phyloP scores from a whole-genome alignment of 2,113 vertebrate genomes.

The Diadophis punctatus region DNA sequence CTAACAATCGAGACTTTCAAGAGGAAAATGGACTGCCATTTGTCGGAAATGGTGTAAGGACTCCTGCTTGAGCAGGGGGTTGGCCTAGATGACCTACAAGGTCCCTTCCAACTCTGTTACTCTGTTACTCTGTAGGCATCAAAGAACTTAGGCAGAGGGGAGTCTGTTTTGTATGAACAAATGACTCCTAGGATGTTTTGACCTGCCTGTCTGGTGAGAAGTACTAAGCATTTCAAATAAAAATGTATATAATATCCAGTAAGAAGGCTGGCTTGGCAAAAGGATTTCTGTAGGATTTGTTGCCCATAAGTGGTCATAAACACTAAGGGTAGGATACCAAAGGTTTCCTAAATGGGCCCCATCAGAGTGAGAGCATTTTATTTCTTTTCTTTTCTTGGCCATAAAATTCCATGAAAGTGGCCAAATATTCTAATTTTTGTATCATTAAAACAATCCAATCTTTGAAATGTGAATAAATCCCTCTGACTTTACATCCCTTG shows the following conservation, averaged over 20 bases:
- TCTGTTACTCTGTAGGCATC: background rate
- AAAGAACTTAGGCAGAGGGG: background rate
- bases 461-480: background rate
- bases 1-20: too few species aligned
- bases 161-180: background rate
- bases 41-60: too few species aligned
- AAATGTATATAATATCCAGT: background rate
- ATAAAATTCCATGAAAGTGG: background rate
- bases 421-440: background rate
- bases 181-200: background rate
- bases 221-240: background rate
- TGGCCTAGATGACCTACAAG: too few species aligned
- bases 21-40: too few species aligned
- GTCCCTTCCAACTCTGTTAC: too few species aligned
- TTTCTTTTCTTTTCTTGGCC: background rate
- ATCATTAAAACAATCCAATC: background rate
- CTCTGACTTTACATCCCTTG: background rate
- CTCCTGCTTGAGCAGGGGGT: too few species aligned
- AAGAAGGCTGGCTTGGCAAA: background rate
- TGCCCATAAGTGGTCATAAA: background rate
- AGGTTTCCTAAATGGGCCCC: background rate
- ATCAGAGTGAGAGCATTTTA: background rate
- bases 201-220: background rate
- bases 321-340: background rate
- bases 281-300: background rate